Conservation (phyloP, 2,888 invertebrate species). For the Griposia aprilina region DNA sequence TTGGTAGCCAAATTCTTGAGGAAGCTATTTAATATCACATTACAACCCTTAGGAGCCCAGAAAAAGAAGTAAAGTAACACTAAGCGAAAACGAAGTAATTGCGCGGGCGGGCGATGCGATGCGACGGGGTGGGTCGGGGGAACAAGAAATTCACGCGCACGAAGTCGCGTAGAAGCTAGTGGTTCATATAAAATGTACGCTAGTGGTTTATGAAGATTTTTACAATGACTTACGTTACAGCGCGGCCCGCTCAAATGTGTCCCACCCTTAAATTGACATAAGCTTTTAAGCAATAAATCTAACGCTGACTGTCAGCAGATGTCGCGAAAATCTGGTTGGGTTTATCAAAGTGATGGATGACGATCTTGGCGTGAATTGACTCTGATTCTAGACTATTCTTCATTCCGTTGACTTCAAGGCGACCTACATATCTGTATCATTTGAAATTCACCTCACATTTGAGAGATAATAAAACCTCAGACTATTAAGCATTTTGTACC, state of each 20-base stretch:
- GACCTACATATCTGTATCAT: conserved; percentile 7
- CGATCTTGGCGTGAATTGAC: conserved; percentile 21
- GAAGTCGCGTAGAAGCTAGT: neutral
- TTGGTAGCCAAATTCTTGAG: too few species aligned
- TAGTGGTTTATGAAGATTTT: neutral
- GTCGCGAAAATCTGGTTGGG: conserved; percentile 36
- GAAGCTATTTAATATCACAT: too few species aligned
- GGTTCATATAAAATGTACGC: neutral
- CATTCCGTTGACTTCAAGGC: conserved; percentile 18
- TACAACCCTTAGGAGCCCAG: too few species aligned
- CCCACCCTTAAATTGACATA: conserved; percentile 7
- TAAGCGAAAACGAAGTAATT: too few species aligned
- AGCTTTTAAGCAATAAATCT: conserved; percentile 53
- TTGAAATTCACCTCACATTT: neutral
- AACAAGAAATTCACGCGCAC: neutral
- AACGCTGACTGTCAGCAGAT: conserved; percentile 32
- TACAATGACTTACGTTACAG: neutral
- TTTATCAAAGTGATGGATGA: conserved; percentile 56
- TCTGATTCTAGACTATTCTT: conserved; percentile 21
- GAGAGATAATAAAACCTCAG: neutral
- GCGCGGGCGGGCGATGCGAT: too few species aligned
- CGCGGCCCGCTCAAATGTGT: neutral
- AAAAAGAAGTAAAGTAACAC: too few species aligned
- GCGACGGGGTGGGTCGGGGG: neutral
- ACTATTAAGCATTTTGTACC: neutral